Percentiles rank a stretch among this genome's conserved stretches.
These are phyloP conservation scores for Junonia oenone DNA, from an alignment of 2,888 invertebrate genomes.

Conservation along the genomic window DNA sequence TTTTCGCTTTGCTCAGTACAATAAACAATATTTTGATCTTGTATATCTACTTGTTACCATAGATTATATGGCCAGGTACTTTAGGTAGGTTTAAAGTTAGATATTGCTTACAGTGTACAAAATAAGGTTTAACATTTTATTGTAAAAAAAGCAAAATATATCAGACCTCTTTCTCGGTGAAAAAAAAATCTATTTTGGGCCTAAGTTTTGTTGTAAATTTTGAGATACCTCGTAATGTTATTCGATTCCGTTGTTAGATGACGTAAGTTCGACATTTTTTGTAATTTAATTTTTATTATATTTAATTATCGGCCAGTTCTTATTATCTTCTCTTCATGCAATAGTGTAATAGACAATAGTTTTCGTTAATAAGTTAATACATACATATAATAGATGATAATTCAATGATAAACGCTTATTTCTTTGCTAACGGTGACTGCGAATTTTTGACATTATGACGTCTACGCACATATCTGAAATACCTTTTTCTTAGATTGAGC, in stretches of 20 bases:
- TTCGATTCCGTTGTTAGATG: conserved; percentile 29
- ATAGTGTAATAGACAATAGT: conserved; percentile 44
- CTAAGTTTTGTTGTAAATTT: conserved; percentile 42
- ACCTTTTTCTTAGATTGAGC: no score
- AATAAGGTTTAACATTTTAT: conserved; percentile 49
- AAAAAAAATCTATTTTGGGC: conserved; percentile 41
- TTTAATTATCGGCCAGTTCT: conserved; percentile 51
- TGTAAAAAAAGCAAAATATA: conserved; percentile 33
- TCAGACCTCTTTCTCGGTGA: conserved; percentile 32
- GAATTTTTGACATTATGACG: conserved; percentile 9
- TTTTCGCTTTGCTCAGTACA: conserved; percentile 63
- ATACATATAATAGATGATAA: conserved; percentile 62
- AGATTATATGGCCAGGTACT: conserved; percentile 73
- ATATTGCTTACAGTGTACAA: conserved; percentile 63
- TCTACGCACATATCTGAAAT: no score
- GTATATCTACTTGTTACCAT: conserved; percentile 67
- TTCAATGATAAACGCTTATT: conserved; percentile 62
- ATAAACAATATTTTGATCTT: conserved; percentile 43
- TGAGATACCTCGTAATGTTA: conserved; percentile 31
- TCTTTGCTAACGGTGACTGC: conserved; percentile 51
- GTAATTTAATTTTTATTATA: conserved; percentile 20
- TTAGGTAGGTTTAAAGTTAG: conserved; percentile 62
- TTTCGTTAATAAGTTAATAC: conserved; percentile 49
- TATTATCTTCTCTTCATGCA: conserved; percentile 44
- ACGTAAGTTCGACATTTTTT: conserved; percentile 24